Base-by-base conservation (phyloP, 2,113 vertebrate genomes). In the Artemisiospiza belli region DNA sequence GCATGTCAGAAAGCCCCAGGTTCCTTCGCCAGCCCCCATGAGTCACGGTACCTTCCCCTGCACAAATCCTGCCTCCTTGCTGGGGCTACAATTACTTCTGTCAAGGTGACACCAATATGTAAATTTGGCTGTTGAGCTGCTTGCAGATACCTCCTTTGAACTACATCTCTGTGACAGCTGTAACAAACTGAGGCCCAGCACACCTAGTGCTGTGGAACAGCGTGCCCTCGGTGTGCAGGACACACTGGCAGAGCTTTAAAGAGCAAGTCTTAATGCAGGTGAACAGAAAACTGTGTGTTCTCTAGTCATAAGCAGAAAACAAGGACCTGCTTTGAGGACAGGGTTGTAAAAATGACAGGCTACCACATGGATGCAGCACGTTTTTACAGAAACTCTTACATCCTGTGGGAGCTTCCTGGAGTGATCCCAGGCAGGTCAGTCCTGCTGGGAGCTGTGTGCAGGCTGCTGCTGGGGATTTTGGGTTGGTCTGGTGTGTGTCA, bases 381-480 rank as follows among this genome's bases (percentile, higher is more conserved):
- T 43, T 75, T 44, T 47, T 54, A 8, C 6, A 47, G 37, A n/a
- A 2, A 2, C 18, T 3, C 9, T 21, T 47, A 5, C 0, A 0
- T 75, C 54, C 27, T 2, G 0, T 20, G 64, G 35, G 43, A 92
- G 37, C 41, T 64, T 76, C 33, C 11, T 3, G 6, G 64, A 69
- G 58, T 11, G 9, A 33, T 51, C 30, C n/a, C 15, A 9, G 22
- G 43, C 2, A 2, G 74, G 23, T 61, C 1, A 7, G 1, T 41
- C 7, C 55, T 31, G 37, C 63, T 1, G 7, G 23, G 68, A 83
- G 25, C 77, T 25, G 16, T 2, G 7, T 49, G 30, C 12, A 37
- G 59, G 82, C 22, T 17, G 44, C 80, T 75, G 44, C 49, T 39
- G 63, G 33, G 57, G 52, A 22, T 7, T 31, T n/a, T 19, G 1